These are phyloP conservation scores for Anarhynchus alexandrinus DNA, from an alignment of 2,113 vertebrate genomes.

Conservation along the genomic window DNA sequence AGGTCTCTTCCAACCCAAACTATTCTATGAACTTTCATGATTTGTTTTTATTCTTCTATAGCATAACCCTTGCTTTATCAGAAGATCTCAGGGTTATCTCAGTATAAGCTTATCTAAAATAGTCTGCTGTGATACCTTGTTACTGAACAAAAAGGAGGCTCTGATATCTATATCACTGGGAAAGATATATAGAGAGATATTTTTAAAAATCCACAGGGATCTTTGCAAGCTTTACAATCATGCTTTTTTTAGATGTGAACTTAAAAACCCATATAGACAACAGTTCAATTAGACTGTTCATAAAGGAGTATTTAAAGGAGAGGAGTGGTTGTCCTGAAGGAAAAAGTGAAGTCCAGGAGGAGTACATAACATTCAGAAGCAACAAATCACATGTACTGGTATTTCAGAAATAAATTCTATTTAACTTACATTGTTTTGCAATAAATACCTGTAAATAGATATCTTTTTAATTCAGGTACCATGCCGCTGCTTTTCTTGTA, in stretches of 20 bases:
- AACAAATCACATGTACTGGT: neutral
- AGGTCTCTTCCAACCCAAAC: neutral
- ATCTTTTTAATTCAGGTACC: neutral
- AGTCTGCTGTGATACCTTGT: neutral
- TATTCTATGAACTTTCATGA: neutral
- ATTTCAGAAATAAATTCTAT: neutral
- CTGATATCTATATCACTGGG: neutral
- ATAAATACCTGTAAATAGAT: neutral
- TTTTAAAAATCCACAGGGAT: neutral
- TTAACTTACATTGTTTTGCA: neutral
- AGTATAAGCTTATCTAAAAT: neutral
- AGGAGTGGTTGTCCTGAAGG: neutral
- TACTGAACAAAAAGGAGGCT: neutral
- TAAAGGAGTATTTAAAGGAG: neutral
- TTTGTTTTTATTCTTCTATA: neutral
- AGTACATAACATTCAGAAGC: neutral
- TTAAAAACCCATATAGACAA: neutral
- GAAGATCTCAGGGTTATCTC: neutral
- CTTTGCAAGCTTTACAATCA: neutral
- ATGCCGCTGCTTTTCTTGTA: neutral
- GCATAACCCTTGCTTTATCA: neutral
- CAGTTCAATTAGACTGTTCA: neutral
- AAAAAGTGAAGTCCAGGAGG: neutral
- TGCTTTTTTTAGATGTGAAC: neutral
- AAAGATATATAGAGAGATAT: neutral